Evolutionary conservation across 2,888 invertebrate genomes (phyloP), one percentile per base, ranked within the genome.

Genomic region (Dryadula phaetusa): DNA sequence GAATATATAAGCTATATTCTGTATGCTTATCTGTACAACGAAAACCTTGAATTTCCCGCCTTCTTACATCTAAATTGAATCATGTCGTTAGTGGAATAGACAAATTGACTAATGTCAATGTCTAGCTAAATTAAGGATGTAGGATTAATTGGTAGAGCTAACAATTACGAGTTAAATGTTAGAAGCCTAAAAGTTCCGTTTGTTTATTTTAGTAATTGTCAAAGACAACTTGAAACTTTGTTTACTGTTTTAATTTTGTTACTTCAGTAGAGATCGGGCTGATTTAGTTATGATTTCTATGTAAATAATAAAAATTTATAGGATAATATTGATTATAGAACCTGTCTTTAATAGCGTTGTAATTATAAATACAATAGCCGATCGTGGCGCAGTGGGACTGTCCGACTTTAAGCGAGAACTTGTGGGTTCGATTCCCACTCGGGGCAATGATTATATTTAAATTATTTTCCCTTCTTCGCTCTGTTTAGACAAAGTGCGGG

Each of bases 91-190:
- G 46, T 25, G 47, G 28, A 52, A 58, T 37, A 22, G 34, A 47
- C 32, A 32, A 44, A 60, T 46, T 32, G 60, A 18, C 22, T 16
- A n/a, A 42, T 60, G 42, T 44, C 60, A 60, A 60, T 46, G 46
- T 46, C 32, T n/a, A 22, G 32, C 37, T 47, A 28, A 64, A 64
- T 49, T 58, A 49, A 64, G 64, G 58, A 58, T 58, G 28, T 40
- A 47, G n/a, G n/a, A 40, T 49, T 49, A 54, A 58, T 37, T 64
- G 3, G n/a, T 58, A 47, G 32, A 64, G 20, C 42, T 40, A 64
- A 20, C 22, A 46, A 44, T 47, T 46, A 47, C 18, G 20, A 18
- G 44, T 44, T 46, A 40, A 58, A 40, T 42, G 25, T 58, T 25
- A 37, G 5, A 14, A 42, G 16, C 6, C 22, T 58, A 42, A 60